phyloP scores from a whole-genome alignment of 2,797 vertebrate genomes.

The Rhabdomys pumilio region DNA sequence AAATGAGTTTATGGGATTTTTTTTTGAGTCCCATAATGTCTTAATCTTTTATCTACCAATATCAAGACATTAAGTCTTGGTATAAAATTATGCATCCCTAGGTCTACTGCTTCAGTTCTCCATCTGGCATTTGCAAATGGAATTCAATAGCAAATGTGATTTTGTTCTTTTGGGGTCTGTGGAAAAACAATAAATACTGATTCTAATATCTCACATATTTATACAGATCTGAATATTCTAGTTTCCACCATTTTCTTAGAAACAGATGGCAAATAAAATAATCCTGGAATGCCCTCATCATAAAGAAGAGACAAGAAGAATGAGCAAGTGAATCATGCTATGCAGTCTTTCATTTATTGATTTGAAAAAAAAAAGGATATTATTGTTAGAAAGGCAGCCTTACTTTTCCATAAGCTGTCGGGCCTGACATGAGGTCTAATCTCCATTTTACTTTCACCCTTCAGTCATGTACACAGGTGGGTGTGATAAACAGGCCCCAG shows the following conservation, averaged over 20 bases:
- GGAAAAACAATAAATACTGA: conserved; percentile 82
- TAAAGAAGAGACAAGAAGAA: neutral
- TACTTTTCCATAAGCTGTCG: no score
- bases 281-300: conserved; percentile 73
- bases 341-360: conserved; percentile 18
- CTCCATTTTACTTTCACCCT: no score
- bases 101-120: conserved; percentile 80
- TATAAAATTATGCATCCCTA: conserved; percentile 82
- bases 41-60: conserved; percentile 80
- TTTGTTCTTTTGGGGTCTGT: conserved; percentile 82
- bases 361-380: neutral
- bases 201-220: conserved; percentile 76
- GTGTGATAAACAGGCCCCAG: no score
- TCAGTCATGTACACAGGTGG: no score
- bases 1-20: neutral
- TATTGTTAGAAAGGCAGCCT: neutral
- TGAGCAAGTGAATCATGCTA: neutral
- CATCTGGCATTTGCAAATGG: conserved; percentile 77
- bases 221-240: conserved; percentile 82
- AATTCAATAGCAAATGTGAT: conserved; percentile 85
- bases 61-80: conserved; percentile 82
- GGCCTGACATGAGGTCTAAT: no score
- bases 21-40: conserved; percentile 70
- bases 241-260: conserved; percentile 78
- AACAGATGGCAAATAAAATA: conserved; percentile 84